phyloP scores from a whole-genome alignment of 2,113 vertebrate genomes.

The Coryphaenoides rupestris region DNA sequence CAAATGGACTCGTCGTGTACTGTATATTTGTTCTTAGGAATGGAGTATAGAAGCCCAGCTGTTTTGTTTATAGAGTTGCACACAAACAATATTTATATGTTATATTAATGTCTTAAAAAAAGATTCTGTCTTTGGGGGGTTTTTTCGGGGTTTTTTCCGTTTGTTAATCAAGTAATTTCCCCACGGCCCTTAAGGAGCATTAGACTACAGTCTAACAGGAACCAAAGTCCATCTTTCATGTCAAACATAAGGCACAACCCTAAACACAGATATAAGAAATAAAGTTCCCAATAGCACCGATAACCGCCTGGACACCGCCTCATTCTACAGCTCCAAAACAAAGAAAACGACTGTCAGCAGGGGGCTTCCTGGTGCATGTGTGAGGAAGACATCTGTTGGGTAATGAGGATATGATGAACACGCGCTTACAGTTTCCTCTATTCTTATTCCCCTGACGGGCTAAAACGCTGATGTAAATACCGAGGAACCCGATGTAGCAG shows the following conservation, averaged over 20 bases:
- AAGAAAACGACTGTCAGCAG: too few species aligned
- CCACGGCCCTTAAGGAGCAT: not conserved
- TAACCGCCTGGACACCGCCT: too few species aligned
- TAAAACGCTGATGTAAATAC: conserved; percentile 53
- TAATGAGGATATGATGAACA: not conserved
- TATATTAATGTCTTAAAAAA: conserved; percentile 51
- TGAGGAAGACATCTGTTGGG: not conserved
- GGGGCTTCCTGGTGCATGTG: too few species aligned
- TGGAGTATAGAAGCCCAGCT: conserved; percentile 55
- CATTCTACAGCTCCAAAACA: too few species aligned
- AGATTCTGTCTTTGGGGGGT: conserved; percentile 7
- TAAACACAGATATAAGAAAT: too few species aligned
- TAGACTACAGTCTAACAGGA: too few species aligned
- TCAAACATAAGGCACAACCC: too few species aligned
- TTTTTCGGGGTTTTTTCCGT: not conserved
- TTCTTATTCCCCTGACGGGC: conserved; percentile 54
- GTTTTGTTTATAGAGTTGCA: conserved; percentile 64
- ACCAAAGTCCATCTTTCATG: too few species aligned
- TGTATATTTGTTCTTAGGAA: conserved; percentile 63
- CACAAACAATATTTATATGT: conserved; percentile 53
- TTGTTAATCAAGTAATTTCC: conserved; percentile 37
- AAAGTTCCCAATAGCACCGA: too few species aligned
- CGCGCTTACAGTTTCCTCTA: too few species aligned
- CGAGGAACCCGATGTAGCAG: conserved; percentile 68
- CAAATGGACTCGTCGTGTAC: conserved; percentile 55